Conservation (phyloP, 2,113 vertebrate species). For the Neolamprologus variostigma region DNA sequence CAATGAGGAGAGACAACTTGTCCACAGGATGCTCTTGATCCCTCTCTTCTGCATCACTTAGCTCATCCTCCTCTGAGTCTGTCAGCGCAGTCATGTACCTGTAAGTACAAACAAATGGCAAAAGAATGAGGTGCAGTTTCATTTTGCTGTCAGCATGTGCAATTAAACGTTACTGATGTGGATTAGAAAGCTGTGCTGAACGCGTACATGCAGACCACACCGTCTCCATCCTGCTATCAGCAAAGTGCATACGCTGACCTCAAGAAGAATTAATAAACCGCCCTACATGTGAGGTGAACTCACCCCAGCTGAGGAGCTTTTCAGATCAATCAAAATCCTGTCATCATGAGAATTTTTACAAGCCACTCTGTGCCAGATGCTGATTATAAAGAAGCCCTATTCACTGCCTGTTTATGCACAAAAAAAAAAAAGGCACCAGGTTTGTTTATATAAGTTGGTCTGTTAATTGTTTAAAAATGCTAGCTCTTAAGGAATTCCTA, state of each 20-base stretch:
- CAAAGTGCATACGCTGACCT: not conserved
- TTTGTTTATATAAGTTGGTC: slow-evolving; percentile 44
- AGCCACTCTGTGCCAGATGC: not conserved
- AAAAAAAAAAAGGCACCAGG: not conserved
- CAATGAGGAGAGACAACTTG: slow-evolving; percentile 70
- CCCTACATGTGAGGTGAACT: not conserved
- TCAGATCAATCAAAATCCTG: slow-evolving; percentile 2
- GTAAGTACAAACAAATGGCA: slow-evolving; percentile 26
- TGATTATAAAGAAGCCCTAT: slow-evolving; percentile 14
- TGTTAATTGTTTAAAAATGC: slow-evolving; percentile 47
- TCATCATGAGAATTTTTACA: slow-evolving; percentile 18
- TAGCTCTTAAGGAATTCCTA: slow-evolving; percentile 18
- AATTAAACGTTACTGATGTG: not conserved
- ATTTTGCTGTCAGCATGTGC: not conserved
- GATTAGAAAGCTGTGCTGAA: not conserved
- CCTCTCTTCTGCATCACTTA: slow-evolving; percentile 52
- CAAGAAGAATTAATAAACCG: not conserved
- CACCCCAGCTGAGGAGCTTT: not conserved
- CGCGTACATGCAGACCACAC: not conserved
- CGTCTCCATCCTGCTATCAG: not conserved
- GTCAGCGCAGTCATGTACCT: slow-evolving; percentile 94
- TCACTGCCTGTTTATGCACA: not conserved
- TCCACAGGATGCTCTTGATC: slow-evolving; percentile 36
- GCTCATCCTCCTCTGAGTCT: slow-evolving; percentile 84
- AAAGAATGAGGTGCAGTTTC: not conserved